phyloP scores from a whole-genome alignment of 2,888 invertebrate genomes.

The Chaitophorus viminalis region DNA sequence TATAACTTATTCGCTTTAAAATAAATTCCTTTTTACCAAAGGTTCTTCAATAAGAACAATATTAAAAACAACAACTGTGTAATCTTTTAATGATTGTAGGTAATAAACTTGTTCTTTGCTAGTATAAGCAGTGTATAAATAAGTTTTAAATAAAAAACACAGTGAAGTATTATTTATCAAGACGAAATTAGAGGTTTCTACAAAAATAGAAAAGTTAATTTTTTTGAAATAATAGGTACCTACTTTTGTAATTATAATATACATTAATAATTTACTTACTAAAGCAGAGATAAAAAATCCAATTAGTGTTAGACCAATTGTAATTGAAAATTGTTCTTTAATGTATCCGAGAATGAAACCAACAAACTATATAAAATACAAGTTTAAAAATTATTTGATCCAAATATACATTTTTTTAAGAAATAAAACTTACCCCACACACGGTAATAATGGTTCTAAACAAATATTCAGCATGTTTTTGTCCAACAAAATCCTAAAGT shows the following conservation, averaged over 20 bases:
- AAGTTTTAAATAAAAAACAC: too few relatives aligned
- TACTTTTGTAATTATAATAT: neutral
- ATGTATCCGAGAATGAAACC: constrained; percentile 93
- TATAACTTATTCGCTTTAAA: too few relatives aligned
- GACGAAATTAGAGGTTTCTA: too few relatives aligned
- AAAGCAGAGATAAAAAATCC: constrained; percentile 89
- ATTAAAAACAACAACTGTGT: too few relatives aligned
- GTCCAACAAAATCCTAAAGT: constrained; percentile 86
- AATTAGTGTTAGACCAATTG: constrained; percentile 90
- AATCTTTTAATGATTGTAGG: too few relatives aligned
- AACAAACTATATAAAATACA: constrained; percentile 71
- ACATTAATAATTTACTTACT: constrained; percentile 69
- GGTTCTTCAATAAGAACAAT: too few relatives aligned
- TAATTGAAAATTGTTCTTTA: constrained; percentile 95
- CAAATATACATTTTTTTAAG: constrained; percentile 29
- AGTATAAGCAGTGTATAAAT: too few relatives aligned
- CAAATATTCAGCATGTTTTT: constrained; percentile 87
- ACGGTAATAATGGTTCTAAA: constrained; percentile 89
- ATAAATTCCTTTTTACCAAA: too few relatives aligned
- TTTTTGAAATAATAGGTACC: neutral
- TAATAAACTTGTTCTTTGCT: too few relatives aligned
- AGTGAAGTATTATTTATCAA: too few relatives aligned
- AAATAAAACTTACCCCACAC: constrained; percentile 76
- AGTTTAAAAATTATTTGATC: neutral
- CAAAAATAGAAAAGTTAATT: too few relatives aligned